A percentile compares a stretch with the other conserved stretches of the same genome.
These are phyloP conservation scores for Thoracochromis brauschi DNA, from an alignment of 2,113 vertebrate genomes.

Conservation along the genomic window DNA sequence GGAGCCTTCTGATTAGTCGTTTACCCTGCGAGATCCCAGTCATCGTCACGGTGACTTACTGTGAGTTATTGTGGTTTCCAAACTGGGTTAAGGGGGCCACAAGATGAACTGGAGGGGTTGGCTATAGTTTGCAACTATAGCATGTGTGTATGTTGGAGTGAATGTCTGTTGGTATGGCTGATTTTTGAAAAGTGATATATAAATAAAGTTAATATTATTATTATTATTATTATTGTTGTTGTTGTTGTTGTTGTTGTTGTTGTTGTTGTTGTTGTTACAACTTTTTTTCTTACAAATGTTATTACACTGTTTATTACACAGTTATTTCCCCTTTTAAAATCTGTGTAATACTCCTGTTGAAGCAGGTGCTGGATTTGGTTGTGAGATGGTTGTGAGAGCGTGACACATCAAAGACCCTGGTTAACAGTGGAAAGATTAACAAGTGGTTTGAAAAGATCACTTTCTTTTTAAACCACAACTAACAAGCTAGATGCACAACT, in stretches of 20 bases:
- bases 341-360: not conserved
- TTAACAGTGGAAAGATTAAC: not conserved
- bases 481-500: not conserved
- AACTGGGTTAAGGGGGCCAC: not conserved
- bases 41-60: not conserved
- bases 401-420: not conserved
- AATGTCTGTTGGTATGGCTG: not conserved
- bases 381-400: not conserved
- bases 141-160: not conserved
- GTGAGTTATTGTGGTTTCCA: not conserved
- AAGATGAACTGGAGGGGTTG: not conserved
- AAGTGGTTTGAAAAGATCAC: not conserved
- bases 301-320: not conserved
- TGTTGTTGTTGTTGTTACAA: not conserved
- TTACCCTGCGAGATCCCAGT: not conserved
- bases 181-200: not conserved
- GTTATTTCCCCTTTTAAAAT: not conserved
- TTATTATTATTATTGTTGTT: fast-evolving
- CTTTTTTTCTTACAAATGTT: not conserved
- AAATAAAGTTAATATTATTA: not conserved
- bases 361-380: not conserved
- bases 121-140: not conserved
- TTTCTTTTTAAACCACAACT: not conserved
- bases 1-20: not conserved
- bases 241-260: fast-evolving